Percentiles rank a stretch among this genome's conserved stretches.
These are phyloP conservation scores for Anagrus nilaparvatae DNA, from an alignment of 1,140 invertebrate species.

Conservation along the genomic window DNA sequence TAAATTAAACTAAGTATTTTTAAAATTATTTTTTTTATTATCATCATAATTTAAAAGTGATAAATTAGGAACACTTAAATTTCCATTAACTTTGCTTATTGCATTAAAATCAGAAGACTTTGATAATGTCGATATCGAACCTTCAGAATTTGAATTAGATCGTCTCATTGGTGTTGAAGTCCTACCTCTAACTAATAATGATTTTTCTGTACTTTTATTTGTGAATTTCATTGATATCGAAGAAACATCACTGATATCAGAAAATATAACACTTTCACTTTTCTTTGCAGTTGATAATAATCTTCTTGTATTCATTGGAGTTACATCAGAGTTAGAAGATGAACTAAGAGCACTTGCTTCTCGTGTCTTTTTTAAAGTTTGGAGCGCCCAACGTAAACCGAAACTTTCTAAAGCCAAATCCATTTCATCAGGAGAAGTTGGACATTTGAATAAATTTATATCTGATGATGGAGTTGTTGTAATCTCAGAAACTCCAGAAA, in stretches of 20 bases:
- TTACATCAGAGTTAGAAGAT: slow-evolving; percentile 44
- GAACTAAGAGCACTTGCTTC: slow-evolving; percentile 52
- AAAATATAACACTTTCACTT: slow-evolving; percentile 16
- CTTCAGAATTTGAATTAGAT: slow-evolving; percentile 7
- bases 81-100: slow-evolving; percentile 12
- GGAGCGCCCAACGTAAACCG: slow-evolving; percentile 54
- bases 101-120: slow-evolving; percentile 10
- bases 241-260: slow-evolving; percentile 36
- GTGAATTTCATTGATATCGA: slow-evolving; percentile 38
- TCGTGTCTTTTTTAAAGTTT: slow-evolving; percentile 55
- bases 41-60: slow-evolving; percentile 11
- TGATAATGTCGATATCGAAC: slow-evolving; percentile 10
- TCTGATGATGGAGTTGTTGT: slow-evolving; percentile 28
- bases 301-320: slow-evolving; percentile 26
- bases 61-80: slow-evolving; percentile 12
- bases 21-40: no score
- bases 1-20: no score
- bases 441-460: slow-evolving; percentile 23
- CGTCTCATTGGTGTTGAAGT: slow-evolving; percentile 37
- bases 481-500: slow-evolving; percentile 37
- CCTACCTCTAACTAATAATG: slow-evolving; percentile 34
- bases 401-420: slow-evolving; percentile 46
- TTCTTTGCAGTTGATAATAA: slow-evolving; percentile 30
- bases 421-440: slow-evolving; percentile 42
- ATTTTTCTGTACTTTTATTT: slow-evolving; percentile 37